Evolutionary conservation across 2,113 vertebrate species (phyloP).

Genomic region (Aspiorhynchus laticeps): DNA sequence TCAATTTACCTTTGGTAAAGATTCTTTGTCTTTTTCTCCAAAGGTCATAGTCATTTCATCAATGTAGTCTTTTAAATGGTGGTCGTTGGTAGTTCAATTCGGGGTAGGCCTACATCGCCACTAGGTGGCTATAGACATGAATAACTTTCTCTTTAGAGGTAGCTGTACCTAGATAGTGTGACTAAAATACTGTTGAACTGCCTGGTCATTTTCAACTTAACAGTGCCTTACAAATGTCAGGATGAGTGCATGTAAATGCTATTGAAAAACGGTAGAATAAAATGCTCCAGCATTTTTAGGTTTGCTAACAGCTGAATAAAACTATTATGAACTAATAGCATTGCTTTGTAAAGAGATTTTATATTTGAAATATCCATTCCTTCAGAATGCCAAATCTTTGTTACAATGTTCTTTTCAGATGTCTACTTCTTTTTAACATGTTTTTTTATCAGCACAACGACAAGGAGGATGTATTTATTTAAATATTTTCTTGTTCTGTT

Average conservation of each 20-base stretch:
- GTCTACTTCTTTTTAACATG: neutral
- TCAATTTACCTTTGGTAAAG: neutral
- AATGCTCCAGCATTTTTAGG: constrained; percentile 56
- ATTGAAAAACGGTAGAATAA: constrained; percentile 54
- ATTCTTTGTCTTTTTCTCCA: neutral
- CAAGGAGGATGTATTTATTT: constrained; percentile 48
- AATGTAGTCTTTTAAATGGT: neutral
- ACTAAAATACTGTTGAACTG: constrained; percentile 17
- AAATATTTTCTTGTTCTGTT: neutral
- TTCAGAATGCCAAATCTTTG: neutral
- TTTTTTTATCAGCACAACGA: constrained; percentile 15
- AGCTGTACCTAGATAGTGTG: neutral
- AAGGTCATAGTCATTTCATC: neutral
- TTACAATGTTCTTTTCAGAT: constrained; percentile 21
- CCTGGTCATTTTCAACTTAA: neutral
- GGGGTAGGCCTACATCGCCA: constrained; percentile 57
- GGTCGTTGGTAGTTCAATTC: constrained; percentile 18
- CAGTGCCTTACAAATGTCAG: constrained; percentile 76
- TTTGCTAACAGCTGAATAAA: constrained; percentile 42
- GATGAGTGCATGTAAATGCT: constrained; percentile 53
- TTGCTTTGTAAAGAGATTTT: constrained; percentile 23
- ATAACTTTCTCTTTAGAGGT: constrained; percentile 29
- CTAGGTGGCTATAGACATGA: constrained; percentile 71
- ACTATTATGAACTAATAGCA: neutral
- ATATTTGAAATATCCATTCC: constrained; percentile 17